Evolutionary conservation across 64 coral and sea anemone species (phyloP), one percentile per base, ranked within the genome.

Genomic region (Pachyseris speciosa): DNA sequence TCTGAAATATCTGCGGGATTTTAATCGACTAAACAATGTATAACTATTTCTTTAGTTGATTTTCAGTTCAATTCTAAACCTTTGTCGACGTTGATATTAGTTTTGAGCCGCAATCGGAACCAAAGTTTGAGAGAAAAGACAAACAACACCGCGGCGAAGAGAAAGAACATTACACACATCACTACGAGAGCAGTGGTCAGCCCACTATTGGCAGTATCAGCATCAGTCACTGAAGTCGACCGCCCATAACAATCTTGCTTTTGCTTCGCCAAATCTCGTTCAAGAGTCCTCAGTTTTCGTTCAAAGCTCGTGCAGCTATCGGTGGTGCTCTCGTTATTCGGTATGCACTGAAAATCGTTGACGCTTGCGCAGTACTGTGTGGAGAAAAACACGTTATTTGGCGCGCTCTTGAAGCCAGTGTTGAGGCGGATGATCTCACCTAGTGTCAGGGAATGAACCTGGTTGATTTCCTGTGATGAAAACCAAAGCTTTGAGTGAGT

Each of bases 391-490:
- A 97, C 73, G 53, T 90, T 57, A 7, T 93, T 86, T 20, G 91
- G 95, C 34, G 90, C 80, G 38, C 31, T 93, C 47, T 85, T 97
- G 71, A 75, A 89, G 3, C 64, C 71, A 0, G 86, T 93, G 71
- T 97, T 97, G 9, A 90, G 72, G 11, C 86, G 85, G 25, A 97
- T 94, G 61, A 97, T 97, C 45, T 51, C 29, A n/a, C 91, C 86
- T 12, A 97, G 75, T 3, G 95, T 97, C 16, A 97, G 70, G 34
- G 61, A 89, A 41, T 97, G 27, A 49, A 97, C 91, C 51, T 71
- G 37, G 44, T 93, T 60, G 79, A 93, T 73, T 70, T 96, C 94
- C 94, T 96, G 90, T 27, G 7, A 31, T 37, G 9, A 16, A 1
- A 68, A 5, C 30, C 69, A 40, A 87, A 28, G 39, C 37, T 26